These are phyloP conservation scores for Atractosteus spatula DNA, from an alignment of 2,113 vertebrate genomes.

Conservation along the genomic window DNA sequence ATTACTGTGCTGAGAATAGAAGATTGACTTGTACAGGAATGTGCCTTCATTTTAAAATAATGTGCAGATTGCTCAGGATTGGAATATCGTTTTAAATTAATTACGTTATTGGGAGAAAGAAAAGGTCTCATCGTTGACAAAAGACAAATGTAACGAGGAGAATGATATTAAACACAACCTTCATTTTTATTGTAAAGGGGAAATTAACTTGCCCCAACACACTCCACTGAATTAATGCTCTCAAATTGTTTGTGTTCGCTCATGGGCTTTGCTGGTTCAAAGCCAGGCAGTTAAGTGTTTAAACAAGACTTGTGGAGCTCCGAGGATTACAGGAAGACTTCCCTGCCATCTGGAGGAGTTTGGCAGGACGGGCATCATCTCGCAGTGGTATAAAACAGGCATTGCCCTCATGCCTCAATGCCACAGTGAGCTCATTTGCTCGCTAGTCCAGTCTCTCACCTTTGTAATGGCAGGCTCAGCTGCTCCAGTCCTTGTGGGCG, in stretches of 20 bases:
- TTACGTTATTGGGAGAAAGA: background rate
- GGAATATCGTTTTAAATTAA: conserved; percentile 15
- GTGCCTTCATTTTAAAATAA: conserved; percentile 16
- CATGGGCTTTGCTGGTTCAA: background rate
- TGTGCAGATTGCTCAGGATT: background rate
- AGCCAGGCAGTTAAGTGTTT: background rate
- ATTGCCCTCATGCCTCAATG: too few relatives aligned
- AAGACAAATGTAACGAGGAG: background rate
- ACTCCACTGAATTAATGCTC: background rate
- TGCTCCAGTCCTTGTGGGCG: too few relatives aligned
- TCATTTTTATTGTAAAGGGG: background rate
- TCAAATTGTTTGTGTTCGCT: background rate
- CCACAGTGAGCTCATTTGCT: too few relatives aligned
- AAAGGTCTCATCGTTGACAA: background rate
- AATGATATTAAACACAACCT: conserved; percentile 6
- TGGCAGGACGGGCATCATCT: too few relatives aligned
- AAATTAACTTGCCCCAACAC: background rate
- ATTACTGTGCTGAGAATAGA: conserved; percentile 13
- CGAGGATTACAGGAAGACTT: background rate
- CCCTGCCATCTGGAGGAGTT: background rate
- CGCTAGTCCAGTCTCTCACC: too few relatives aligned
- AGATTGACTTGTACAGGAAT: conserved; percentile 16
- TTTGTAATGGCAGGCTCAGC: too few relatives aligned
- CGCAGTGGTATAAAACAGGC: too few relatives aligned
- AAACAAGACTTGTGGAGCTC: background rate